These are phyloP conservation scores for Arrhamphus sclerolepis DNA, from an alignment of 2,797 vertebrate species.

Conservation along the genomic window DNA sequence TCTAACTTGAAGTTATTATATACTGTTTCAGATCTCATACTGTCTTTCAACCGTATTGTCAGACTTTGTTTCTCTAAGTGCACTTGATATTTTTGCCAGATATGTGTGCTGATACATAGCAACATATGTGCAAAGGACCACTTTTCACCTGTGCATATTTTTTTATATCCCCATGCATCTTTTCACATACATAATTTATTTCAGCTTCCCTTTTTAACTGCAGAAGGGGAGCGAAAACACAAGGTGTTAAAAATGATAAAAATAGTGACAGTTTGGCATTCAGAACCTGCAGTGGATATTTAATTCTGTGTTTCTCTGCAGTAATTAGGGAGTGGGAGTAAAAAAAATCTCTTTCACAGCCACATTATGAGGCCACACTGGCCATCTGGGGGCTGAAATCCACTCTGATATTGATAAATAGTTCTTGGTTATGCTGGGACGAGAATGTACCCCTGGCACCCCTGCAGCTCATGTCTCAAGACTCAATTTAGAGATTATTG, in stretches of 20 bases:
- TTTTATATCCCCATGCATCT: slow-evolving; percentile 60
- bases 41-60: slow-evolving; percentile 47
- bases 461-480: no score
- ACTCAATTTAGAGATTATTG: no score
- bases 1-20: slow-evolving; percentile 28
- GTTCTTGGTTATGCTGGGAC: no score
- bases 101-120: slow-evolving; percentile 40
- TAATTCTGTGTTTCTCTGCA: no score
- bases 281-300: no score
- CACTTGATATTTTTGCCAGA: slow-evolving; percentile 42
- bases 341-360: no score
- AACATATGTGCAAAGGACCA: slow-evolving; percentile 31
- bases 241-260: slow-evolving; percentile 45
- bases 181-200: slow-evolving; percentile 72
- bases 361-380: no score
- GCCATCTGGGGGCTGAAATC: no score
- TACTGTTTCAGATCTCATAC: slow-evolving; percentile 39
- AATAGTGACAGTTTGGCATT: slow-evolving; percentile 28
- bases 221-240: slow-evolving; percentile 52
- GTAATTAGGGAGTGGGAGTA: no score
- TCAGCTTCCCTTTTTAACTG: slow-evolving; percentile 33
- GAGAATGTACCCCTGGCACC: no score
- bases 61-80: slow-evolving; percentile 31
- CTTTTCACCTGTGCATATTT: slow-evolving; percentile 31
- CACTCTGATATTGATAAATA: no score